Conservation (phyloP, 2,797 vertebrate species). For the Xenentodon cancila region DNA sequence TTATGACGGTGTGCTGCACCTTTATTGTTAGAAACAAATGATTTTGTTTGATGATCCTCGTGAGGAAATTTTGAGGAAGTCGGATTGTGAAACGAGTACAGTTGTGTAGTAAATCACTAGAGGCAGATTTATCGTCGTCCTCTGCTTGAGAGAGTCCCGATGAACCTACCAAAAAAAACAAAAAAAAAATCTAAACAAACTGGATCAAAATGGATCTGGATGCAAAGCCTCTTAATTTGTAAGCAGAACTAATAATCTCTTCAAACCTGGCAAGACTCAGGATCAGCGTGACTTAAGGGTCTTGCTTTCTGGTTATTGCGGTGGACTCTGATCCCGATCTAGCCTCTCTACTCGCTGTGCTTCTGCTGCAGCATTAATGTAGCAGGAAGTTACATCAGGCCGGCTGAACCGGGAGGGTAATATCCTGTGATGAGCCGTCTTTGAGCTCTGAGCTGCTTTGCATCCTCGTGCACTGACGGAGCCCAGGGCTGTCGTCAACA, state of each 20-base stretch:
- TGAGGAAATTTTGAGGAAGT: slow-evolving; percentile 5
- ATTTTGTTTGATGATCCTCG: slow-evolving; percentile 5
- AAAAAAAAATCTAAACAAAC: no score
- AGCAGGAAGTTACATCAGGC: slow-evolving; percentile 24
- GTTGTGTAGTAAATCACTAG: no score
- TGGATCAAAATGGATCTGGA: no score
- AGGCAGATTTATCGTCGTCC: no score
- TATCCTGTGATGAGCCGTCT: slow-evolving; percentile 50
- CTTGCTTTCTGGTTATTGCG: slow-evolving; percentile 6
- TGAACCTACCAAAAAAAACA: no score
- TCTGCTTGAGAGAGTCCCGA: no score
- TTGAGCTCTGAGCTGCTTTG: slow-evolving; percentile 25
- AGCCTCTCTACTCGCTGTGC: slow-evolving; percentile 8
- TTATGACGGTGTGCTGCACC: not conserved
- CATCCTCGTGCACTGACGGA: slow-evolving; percentile 27
- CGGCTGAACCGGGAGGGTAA: slow-evolving; percentile 36
- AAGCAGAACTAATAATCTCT: not conserved
- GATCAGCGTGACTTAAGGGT: slow-evolving; percentile 9
- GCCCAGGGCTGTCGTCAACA: slow-evolving; percentile 31
- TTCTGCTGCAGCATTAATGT: slow-evolving; percentile 8
- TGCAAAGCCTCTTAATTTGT: not conserved
- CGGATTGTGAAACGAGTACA: not conserved
- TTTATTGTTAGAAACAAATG: not conserved
- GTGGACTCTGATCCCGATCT: slow-evolving; percentile 10
- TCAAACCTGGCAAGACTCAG: not conserved